A percentile compares a stretch with the other conserved stretches of the same genome.
phyloP scores from a whole-genome alignment of 2,888 invertebrate genomes.

The Trachelus tabidus region DNA sequence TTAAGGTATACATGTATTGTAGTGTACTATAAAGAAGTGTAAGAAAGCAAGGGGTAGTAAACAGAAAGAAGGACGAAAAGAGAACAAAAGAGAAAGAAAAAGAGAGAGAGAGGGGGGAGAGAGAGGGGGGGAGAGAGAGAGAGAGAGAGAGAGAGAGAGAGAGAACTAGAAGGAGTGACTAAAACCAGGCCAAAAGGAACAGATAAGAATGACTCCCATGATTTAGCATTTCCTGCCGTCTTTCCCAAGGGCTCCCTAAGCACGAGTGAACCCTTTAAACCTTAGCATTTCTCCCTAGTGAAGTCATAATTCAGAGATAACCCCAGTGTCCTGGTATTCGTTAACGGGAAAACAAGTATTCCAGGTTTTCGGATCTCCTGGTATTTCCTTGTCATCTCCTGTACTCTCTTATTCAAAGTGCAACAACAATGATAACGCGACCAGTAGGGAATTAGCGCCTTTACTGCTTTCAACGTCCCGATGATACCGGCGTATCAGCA shows the following conservation, averaged over 20 bases:
- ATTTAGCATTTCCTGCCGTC: background rate
- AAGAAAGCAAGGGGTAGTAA: background rate
- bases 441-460: background rate
- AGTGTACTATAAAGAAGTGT: too few relatives aligned
- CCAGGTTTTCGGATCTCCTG: background rate
- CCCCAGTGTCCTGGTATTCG: background rate
- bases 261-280: background rate
- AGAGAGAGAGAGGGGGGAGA: constrained; percentile 13
- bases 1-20: background rate
- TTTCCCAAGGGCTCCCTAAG: background rate
- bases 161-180: constrained; percentile 2
- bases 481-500: too few relatives aligned
- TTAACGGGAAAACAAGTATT: background rate
- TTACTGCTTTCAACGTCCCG: background rate
- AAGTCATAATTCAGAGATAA: background rate
- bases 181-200: background rate
- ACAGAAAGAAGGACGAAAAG: background rate
- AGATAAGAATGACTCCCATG: background rate
- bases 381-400: background rate
- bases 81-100: background rate
- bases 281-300: background rate
- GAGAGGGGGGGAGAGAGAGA: constrained; percentile 15
- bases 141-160: constrained; percentile 14
- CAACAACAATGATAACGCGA: background rate
- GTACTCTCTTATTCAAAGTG: background rate